Percentiles rank a stretch among this genome's conserved stretches.
These are phyloP conservation scores for Eumeta japonica DNA, from an alignment of 1,140 invertebrate species.

Conservation along the genomic window DNA sequence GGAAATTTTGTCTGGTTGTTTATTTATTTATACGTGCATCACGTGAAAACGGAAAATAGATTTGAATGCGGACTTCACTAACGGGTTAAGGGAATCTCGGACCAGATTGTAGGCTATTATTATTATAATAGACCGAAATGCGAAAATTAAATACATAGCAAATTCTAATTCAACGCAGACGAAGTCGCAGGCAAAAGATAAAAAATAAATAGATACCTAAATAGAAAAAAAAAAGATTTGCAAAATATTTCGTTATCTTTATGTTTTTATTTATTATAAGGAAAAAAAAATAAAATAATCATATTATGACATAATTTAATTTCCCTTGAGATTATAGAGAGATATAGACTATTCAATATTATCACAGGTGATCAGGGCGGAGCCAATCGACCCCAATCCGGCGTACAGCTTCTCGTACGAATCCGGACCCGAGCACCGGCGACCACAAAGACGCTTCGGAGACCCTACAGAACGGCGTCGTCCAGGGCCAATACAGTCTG, in stretches of 20 bases:
- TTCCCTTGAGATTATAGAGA: neutral
- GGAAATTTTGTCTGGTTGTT: too few species aligned
- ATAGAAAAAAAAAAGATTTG: too few species aligned
- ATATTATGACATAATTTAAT: neutral
- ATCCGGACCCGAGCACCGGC: constrained; percentile 70
- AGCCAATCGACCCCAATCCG: constrained; percentile 68
- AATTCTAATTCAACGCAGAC: neutral
- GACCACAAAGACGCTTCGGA: constrained; percentile 67
- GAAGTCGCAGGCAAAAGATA: neutral
- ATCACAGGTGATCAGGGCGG: constrained; percentile 40
- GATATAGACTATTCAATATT: neutral
- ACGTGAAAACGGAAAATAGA: too few species aligned
- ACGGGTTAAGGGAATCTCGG: too few species aligned
- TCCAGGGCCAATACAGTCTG: constrained; percentile 64
- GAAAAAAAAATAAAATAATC: neutral
- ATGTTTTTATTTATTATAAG: too few species aligned
- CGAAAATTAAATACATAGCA: too few species aligned
- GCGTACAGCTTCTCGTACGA: constrained; percentile 73
- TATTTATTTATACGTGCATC: too few species aligned
- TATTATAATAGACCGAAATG: too few species aligned
- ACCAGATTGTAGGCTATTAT: too few species aligned
- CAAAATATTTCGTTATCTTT: too few species aligned
- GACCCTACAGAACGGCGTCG: constrained; percentile 62
- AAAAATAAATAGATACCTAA: neutral
- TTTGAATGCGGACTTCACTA: too few species aligned